phyloP scores from a whole-genome alignment of 2,888 invertebrate species.

The Agrochola lychnidis region DNA sequence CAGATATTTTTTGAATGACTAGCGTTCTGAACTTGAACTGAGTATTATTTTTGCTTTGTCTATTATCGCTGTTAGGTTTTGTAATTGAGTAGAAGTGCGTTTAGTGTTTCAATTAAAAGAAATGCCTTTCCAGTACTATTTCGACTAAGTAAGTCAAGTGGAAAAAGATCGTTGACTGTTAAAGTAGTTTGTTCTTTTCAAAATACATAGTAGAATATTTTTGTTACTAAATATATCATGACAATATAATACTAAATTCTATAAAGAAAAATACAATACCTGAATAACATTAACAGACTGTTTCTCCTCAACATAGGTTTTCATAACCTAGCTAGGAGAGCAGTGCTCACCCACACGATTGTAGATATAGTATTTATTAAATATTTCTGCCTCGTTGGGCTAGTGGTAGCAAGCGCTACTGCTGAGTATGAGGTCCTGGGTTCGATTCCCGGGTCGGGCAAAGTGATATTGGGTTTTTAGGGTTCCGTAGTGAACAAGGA shows the following conservation, averaged over 20 bases:
- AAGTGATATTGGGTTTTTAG: no score
- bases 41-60: background rate
- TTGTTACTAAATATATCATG: background rate
- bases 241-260: no score
- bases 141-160: background rate
- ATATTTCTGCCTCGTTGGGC: no score
- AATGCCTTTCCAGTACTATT: background rate
- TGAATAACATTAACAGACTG: background rate
- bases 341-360: background rate
- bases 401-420: no score
- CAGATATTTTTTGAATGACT: constrained; percentile 46
- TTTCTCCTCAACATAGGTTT: background rate
- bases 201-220: background rate
- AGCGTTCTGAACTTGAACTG: background rate
- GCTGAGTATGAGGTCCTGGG: no score
- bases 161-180: background rate
- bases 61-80: background rate
- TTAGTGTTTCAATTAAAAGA: background rate
- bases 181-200: background rate
- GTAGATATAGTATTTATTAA: background rate
- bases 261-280: background rate
- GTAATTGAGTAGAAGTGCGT: background rate
- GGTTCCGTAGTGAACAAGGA: no score
- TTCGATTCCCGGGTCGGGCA: no score
- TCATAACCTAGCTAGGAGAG: background rate